A percentile compares a stretch with the other conserved stretches of the same genome.
phyloP scores from a whole-genome alignment of 1,140 invertebrate genomes.

The Plodia interpunctella region DNA sequence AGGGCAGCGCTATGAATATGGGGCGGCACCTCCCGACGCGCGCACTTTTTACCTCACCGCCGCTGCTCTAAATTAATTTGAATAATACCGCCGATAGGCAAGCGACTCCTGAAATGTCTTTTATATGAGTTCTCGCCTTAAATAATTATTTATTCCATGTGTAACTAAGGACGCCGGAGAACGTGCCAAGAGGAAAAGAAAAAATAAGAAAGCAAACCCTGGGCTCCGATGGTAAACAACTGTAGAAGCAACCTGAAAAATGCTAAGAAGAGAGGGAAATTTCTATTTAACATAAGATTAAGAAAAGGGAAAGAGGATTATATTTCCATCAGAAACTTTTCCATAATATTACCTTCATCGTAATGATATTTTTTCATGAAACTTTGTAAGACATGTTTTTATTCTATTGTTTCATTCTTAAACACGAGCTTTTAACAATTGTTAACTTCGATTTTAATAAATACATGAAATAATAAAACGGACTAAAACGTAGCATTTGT shows the following conservation, averaged over 20 bases:
- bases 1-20: conserved; percentile 71
- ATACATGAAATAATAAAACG: not conserved
- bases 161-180: too few species aligned
- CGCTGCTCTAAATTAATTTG: conserved; percentile 72
- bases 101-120: conserved; percentile 61
- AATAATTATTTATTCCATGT: conserved; percentile 43
- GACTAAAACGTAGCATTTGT: not conserved
- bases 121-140: conserved; percentile 64
- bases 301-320: conserved; percentile 29
- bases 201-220: too few species aligned
- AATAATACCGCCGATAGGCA: conserved; percentile 69
- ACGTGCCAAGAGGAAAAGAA: too few species aligned
- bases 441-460: not conserved
- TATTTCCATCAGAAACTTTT: conserved; percentile 18
- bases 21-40: conserved; percentile 41
- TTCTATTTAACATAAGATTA: conserved; percentile 46
- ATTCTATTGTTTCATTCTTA: too few species aligned
- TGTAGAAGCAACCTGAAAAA: too few species aligned
- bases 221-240: too few species aligned
- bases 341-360: not conserved
- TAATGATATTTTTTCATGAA: conserved; percentile 9
- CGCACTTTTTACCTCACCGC: conserved; percentile 68
- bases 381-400: not conserved
- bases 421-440: too few species aligned
- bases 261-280: too few species aligned